Evolutionary conservation across 2,888 invertebrate genomes (phyloP).

Genomic region (Amphimallon solstitiale): DNA sequence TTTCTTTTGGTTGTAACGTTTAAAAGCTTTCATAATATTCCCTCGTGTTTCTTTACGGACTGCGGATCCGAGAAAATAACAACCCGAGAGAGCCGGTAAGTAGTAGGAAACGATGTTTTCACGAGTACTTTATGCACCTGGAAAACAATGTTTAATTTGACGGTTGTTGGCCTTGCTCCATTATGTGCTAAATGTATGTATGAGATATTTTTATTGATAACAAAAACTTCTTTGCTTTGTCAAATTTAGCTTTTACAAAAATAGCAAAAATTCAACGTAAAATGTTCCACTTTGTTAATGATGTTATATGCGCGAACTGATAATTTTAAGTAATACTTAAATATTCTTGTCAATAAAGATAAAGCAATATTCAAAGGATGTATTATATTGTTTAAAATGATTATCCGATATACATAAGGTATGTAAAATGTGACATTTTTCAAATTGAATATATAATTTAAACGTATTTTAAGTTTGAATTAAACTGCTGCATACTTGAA

Average conservation of each 20-base stretch:
- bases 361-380: too few relatives aligned
- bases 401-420: too few relatives aligned
- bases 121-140: conserved; percentile 11
- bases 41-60: conserved; percentile 1
- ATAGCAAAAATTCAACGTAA: too few relatives aligned
- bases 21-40: conserved; percentile 31
- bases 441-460: too few relatives aligned
- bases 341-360: too few relatives aligned
- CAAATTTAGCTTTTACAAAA: not conserved
- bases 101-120: conserved; percentile 16
- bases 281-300: too few relatives aligned
- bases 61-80: conserved; percentile 20
- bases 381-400: too few relatives aligned
- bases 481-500: too few relatives aligned
- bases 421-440: too few relatives aligned
- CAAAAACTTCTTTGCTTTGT: not conserved
- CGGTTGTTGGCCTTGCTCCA: conserved; percentile 17
- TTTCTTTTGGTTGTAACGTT: conserved; percentile 1
- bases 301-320: too few relatives aligned
- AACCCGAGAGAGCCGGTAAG: not conserved
- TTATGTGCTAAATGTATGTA: not conserved
- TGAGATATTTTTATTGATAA: not conserved
- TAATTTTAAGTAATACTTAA: too few relatives aligned
- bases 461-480: too few relatives aligned
- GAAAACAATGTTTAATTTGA: conserved; percentile 29